A percentile compares a stretch with the other conserved stretches of the same genome.
Evolutionary conservation across 53 echinoderm and acorn worm species (phyloP).

Genomic region (Zoroaster sp.): DNA sequence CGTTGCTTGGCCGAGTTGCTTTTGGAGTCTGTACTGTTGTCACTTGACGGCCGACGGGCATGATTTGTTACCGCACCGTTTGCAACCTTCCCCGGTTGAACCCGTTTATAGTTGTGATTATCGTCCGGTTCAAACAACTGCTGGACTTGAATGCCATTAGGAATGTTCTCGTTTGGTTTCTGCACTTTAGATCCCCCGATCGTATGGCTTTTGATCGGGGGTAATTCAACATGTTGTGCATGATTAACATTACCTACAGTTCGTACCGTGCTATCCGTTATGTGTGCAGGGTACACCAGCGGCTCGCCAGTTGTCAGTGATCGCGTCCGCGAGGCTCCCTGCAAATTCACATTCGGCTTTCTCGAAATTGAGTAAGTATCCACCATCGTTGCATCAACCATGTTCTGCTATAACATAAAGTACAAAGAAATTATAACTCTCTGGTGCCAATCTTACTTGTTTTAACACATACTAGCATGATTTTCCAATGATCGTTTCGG

Average conservation of each 20-base stretch:
- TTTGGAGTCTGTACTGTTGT: slow-evolving; percentile 82
- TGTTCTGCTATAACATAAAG: slow-evolving; percentile 44
- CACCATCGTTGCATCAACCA: slow-evolving; percentile 91
- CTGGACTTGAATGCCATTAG: slow-evolving; percentile 88
- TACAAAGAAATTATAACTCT: background rate
- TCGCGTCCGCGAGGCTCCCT: slow-evolving; percentile 87
- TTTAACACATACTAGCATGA: background rate
- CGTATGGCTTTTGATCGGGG: slow-evolving; percentile 95
- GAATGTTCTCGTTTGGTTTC: slow-evolving; percentile 84
- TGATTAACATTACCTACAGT: slow-evolving; percentile 74
- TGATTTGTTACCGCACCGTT: slow-evolving; percentile 78
- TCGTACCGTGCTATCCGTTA: slow-evolving; percentile 72
- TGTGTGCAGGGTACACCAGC: slow-evolving; percentile 75
- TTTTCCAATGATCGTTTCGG: slow-evolving; percentile 2
- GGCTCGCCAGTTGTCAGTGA: slow-evolving; percentile 90
- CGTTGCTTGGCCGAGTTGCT: slow-evolving; percentile 86
- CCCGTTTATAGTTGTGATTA: slow-evolving; percentile 94
- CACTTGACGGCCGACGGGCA: slow-evolving; percentile 87
- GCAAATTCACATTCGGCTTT: slow-evolving; percentile 90
- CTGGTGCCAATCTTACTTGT: slow-evolving; percentile 1
- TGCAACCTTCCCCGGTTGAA: slow-evolving; percentile 47
- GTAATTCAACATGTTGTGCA: slow-evolving; percentile 90
- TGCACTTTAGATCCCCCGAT: slow-evolving; percentile 74
- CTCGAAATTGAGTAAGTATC: slow-evolving; percentile 81
- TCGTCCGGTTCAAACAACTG: slow-evolving; percentile 98